phyloP scores from a whole-genome alignment of 2,888 invertebrate genomes.

The Omphaloscelis lunosa region DNA sequence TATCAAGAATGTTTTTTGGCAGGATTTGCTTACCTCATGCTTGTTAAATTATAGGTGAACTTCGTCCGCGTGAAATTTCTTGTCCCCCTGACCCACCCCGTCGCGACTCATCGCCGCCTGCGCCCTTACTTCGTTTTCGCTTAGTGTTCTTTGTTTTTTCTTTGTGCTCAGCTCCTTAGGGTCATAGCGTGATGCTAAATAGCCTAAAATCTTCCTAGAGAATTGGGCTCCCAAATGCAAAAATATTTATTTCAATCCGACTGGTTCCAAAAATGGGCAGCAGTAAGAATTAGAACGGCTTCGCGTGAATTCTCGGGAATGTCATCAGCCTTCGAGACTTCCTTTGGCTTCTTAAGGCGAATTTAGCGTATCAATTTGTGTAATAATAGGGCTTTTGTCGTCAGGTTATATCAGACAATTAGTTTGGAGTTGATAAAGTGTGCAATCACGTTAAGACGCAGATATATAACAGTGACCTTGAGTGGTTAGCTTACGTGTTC shows the following conservation, averaged over 20 bases:
- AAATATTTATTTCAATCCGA: too few species aligned
- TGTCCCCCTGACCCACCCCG: too few species aligned
- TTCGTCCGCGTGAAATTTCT: too few species aligned
- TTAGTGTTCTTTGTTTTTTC: too few species aligned
- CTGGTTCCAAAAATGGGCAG: not conserved
- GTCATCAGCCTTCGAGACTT: not conserved
- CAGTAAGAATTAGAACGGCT: not conserved
- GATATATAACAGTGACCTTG: too few species aligned
- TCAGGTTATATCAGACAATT: not conserved
- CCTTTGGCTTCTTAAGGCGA: not conserved
- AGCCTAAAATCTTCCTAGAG: too few species aligned
- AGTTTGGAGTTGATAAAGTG: not conserved
- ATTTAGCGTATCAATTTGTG: not conserved
- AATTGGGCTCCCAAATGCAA: too few species aligned
- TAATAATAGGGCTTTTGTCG: not conserved
- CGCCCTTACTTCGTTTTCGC: too few species aligned
- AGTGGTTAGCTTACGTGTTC: too few species aligned
- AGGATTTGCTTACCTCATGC: conserved; percentile 14
- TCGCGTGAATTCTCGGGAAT: conserved; percentile 8
- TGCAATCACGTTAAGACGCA: not conserved
- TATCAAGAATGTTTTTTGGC: conserved; percentile 19
- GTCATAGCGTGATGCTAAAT: too few species aligned
- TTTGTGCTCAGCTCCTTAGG: too few species aligned
- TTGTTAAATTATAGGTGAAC: not conserved
- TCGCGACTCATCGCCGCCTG: too few species aligned